A percentile compares a stretch with the other conserved stretches of the same genome.
Evolutionary conservation across 2,113 vertebrate species (phyloP).

Genomic region (Xiphophorus couchianus): DNA sequence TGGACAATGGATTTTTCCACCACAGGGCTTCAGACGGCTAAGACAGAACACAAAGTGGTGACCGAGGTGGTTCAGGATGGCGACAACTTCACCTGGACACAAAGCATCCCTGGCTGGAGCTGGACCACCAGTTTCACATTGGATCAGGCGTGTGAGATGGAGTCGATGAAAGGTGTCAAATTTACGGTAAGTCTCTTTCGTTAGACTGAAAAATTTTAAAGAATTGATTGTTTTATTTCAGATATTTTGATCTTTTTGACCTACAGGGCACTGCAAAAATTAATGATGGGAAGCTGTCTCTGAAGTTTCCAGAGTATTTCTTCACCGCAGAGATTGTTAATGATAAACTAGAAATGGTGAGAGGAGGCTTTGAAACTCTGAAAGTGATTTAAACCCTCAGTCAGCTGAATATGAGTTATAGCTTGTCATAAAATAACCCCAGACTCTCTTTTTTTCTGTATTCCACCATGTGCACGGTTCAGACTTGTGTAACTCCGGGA

Average conservation of each 20-base stretch:
- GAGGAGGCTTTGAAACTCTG: conserved; percentile 25
- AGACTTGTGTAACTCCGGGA: conserved; percentile 68
- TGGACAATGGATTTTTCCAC: not conserved
- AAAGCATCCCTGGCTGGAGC: conserved; percentile 77
- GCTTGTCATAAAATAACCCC: not conserved
- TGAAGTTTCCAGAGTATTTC: conserved; percentile 84
- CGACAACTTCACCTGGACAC: conserved; percentile 86
- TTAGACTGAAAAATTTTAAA: not conserved
- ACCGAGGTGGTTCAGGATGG: conserved; percentile 86
- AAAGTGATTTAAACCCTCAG: not conserved
- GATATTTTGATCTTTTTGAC: conserved; percentile 15
- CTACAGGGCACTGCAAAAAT: conserved; percentile 80
- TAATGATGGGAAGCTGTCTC: conserved; percentile 80
- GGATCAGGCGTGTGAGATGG: conserved; percentile 85
- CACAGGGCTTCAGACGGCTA: conserved; percentile 80
- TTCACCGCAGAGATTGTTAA: conserved; percentile 83
- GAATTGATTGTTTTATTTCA: not conserved
- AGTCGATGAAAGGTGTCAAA: conserved; percentile 80
- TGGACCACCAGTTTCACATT: conserved; percentile 84
- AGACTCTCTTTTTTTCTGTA: not conserved
- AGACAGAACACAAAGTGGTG: conserved; percentile 85
- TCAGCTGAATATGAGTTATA: not conserved
- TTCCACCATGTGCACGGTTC: not conserved
- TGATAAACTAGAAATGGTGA: conserved; percentile 88
- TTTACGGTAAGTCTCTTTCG: conserved; percentile 82